These are phyloP conservation scores for Danio choprae DNA, from an alignment of 2,797 vertebrate species.

Conservation along the genomic window DNA sequence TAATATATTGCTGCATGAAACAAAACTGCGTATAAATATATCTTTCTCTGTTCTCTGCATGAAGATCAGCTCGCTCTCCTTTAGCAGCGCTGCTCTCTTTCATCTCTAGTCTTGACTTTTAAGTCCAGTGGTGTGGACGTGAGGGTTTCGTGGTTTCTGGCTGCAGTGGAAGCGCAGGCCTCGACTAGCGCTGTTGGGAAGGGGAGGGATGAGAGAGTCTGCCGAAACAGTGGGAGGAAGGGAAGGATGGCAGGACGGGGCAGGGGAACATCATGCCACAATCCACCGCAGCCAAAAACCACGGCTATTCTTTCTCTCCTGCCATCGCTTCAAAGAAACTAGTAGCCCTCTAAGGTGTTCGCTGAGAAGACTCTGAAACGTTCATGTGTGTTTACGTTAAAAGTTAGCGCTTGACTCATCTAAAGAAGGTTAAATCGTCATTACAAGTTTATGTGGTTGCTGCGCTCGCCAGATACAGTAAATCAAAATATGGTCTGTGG, in stretches of 20 bases:
- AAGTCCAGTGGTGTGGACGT: constrained; percentile 43
- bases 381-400: constrained; percentile 13
- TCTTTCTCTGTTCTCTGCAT: not conserved
- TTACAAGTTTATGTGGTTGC: constrained; percentile 52
- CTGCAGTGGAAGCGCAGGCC: constrained; percentile 66
- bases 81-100: constrained; percentile 54
- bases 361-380: constrained; percentile 2
- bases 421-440: constrained; percentile 46
- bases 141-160: constrained; percentile 62
- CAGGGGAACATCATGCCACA: constrained; percentile 66
- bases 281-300: constrained; percentile 71
- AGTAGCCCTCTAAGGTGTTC: constrained; percentile 22
- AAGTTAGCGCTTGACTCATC: constrained; percentile 13
- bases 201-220: constrained; percentile 56
- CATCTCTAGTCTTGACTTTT: constrained; percentile 24
- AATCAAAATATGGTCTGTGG: constrained; percentile 54
- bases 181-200: constrained; percentile 61
- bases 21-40: too few species aligned
- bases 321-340: constrained; percentile 59
- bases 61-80: constrained; percentile 52
- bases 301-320: constrained; percentile 67
- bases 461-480: constrained; percentile 45
- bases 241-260: constrained; percentile 60
- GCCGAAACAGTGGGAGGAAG: constrained; percentile 68
- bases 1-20: too few species aligned